These are phyloP conservation scores for Pyrrhosoma nymphula DNA, from an alignment of 2,888 invertebrate species.

Conservation along the genomic window DNA sequence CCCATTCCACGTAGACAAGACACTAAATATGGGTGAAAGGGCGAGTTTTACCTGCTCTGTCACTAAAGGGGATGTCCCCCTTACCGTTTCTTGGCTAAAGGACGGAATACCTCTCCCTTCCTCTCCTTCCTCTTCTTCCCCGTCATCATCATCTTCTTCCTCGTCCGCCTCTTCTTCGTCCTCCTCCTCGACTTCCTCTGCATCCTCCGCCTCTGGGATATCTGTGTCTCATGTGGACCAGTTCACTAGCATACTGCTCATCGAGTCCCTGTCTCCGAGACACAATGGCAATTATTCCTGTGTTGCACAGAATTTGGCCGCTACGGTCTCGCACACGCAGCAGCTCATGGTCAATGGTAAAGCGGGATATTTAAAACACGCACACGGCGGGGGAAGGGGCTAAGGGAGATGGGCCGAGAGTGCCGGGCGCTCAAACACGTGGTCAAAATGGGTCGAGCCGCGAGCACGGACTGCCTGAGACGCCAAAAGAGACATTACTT, in stretches of 20 bases:
- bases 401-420: constrained; percentile 62
- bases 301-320: constrained; percentile 86
- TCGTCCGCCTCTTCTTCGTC: constrained; percentile 46
- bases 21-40: constrained; percentile 86
- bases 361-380: constrained; percentile 24
- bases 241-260: constrained; percentile 88
- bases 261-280: constrained; percentile 86
- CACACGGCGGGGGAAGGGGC: constrained; percentile 49
- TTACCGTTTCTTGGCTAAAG: constrained; percentile 88
- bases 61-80: constrained; percentile 87
- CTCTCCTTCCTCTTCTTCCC: constrained; percentile 73
- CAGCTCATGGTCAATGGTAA: constrained; percentile 89
- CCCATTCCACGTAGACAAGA: constrained; percentile 85
- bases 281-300: constrained; percentile 90
- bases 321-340: constrained; percentile 87
- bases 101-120: constrained; percentile 81
- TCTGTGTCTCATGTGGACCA: constrained; percentile 87
- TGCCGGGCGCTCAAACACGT: constrained; percentile 1
- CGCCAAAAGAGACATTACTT: constrained; percentile 71
- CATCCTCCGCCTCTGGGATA: constrained; percentile 76
- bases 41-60: constrained; percentile 88
- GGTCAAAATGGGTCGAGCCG: constrained; percentile 34
- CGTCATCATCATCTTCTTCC: not conserved
- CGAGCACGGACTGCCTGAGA: constrained; percentile 54
- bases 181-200: not conserved